Evolutionary conservation across 2,797 vertebrate genomes (phyloP).

Genomic region (Molossus molossus): DNA sequence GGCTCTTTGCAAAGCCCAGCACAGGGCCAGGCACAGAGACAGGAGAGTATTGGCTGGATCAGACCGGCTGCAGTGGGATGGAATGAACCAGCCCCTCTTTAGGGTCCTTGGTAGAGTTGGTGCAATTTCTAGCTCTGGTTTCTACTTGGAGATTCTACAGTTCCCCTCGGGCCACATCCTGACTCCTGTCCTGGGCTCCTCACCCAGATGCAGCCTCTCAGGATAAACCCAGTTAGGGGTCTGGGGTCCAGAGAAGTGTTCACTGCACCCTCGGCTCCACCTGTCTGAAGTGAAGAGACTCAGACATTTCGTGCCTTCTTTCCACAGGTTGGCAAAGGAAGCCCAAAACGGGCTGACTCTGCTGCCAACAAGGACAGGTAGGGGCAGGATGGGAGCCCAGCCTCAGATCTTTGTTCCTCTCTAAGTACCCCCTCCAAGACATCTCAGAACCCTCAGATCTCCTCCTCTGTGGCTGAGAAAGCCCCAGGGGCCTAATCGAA

Average conservation of each 20-base stretch:
- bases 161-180: background rate
- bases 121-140: background rate
- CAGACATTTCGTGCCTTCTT: background rate
- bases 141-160: background rate
- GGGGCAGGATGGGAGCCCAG: background rate
- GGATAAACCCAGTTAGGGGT: background rate
- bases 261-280: background rate
- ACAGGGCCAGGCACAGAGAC: fast-evolving
- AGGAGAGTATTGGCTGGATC: fast-evolving
- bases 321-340: background rate
- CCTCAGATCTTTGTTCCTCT: background rate
- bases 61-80: background rate
- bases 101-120: background rate
- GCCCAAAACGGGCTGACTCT: too few relatives aligned
- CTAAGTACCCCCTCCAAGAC: background rate
- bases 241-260: background rate
- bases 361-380: background rate
- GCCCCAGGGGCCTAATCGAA: background rate
- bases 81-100: too few relatives aligned
- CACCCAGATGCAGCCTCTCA: background rate
- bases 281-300: background rate
- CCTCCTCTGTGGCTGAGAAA: background rate
- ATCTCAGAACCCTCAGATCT: background rate
- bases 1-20: background rate
- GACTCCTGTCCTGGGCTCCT: background rate